A percentile compares a stretch with the other conserved stretches of the same genome.
phyloP scores from a whole-genome alignment of 2,113 vertebrate genomes.

The Panthera leo region DNA sequence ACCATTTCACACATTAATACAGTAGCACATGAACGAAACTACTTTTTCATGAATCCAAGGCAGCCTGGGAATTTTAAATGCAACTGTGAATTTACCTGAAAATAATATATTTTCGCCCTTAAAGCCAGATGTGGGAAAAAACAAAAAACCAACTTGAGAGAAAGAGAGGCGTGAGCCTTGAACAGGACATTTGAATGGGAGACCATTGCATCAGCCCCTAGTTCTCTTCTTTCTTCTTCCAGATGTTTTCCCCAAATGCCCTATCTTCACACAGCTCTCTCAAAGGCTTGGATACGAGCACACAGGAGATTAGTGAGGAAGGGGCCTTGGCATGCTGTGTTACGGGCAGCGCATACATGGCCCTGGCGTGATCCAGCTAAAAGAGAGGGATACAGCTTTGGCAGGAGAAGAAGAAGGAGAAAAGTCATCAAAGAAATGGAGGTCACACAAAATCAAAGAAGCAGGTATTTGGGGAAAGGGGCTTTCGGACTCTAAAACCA shows the following conservation, averaged over 20 bases:
- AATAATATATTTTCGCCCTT: conserved; percentile 20
- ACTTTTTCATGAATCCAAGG: neutral
- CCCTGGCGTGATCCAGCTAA: neutral
- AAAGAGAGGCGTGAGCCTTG: neutral
- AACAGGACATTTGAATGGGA: neutral
- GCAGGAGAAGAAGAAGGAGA: neutral
- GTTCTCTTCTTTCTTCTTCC: neutral
- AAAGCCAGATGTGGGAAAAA: neutral
- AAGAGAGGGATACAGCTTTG: neutral
- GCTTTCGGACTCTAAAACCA: neutral
- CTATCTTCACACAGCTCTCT: neutral
- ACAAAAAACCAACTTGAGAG: neutral
- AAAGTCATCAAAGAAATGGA: neutral
- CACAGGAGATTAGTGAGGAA: neutral
- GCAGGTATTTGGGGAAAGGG: too few species aligned
- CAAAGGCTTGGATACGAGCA: neutral
- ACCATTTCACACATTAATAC: conserved; percentile 55
- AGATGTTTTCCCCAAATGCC: neutral
- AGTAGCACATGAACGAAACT: conserved; percentile 36
- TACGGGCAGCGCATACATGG: accelerated
- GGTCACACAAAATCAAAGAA: neutral
- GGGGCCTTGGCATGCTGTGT: neutral
- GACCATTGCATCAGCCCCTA: neutral
- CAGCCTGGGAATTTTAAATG: conserved; percentile 18
- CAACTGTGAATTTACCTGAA: neutral